phyloP scores from a whole-genome alignment of 2,888 invertebrate genomes.

The Perizoma flavofasciatum region DNA sequence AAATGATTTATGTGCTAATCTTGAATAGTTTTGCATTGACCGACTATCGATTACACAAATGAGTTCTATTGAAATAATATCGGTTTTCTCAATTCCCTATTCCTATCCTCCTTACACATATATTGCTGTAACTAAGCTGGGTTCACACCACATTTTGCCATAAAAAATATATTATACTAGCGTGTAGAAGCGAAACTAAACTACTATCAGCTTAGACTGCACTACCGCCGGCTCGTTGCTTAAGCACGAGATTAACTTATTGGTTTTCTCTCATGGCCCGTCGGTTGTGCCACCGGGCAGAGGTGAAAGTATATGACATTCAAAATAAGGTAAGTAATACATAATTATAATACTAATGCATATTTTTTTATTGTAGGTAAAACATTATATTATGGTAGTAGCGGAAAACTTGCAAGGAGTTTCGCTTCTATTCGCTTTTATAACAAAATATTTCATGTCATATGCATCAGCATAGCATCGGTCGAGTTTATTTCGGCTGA shows the following conservation, averaged over 20 bases:
- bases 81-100: slow-evolving; percentile 72
- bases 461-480: too few species aligned
- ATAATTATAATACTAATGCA: too few species aligned
- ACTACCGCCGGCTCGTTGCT: too few species aligned
- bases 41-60: slow-evolving; percentile 16
- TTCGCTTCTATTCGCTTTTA: slow-evolving; percentile 15
- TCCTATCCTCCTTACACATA: slow-evolving; percentile 57
- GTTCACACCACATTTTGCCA: slow-evolving; percentile 4
- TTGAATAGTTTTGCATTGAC: slow-evolving; percentile 23
- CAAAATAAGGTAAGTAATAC: too few species aligned
- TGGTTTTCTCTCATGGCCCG: too few species aligned
- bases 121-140: slow-evolving; percentile 27
- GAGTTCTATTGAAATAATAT: slow-evolving; percentile 55
- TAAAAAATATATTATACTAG: slow-evolving; percentile 4
- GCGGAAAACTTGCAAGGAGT: background rate
- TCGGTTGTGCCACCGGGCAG: too few species aligned
- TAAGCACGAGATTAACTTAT: too few species aligned
- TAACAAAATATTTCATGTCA: background rate
- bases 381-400: too few species aligned
- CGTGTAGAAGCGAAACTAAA: slow-evolving; percentile 13
- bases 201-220: too few species aligned
- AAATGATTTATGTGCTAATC: background rate
- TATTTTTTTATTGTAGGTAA: too few species aligned
- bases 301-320: too few species aligned
- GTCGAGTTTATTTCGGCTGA: background rate